These are phyloP conservation scores for Deroplatys truncata DNA, from an alignment of 2,888 invertebrate genomes.

Conservation along the genomic window DNA sequence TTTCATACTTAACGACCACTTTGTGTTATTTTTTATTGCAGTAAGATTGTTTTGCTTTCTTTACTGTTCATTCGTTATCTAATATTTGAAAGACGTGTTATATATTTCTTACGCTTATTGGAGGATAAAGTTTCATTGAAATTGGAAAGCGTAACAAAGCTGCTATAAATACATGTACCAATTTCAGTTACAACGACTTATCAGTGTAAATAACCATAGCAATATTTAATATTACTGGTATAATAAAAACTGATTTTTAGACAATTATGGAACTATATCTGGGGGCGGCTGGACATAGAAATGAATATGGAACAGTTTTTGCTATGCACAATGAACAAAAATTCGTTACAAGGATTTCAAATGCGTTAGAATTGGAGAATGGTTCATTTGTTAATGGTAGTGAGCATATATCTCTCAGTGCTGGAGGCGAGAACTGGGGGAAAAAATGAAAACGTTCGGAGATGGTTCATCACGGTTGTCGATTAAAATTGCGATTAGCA, in stretches of 20 bases:
- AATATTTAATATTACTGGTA: neutral
- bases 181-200: too few relatives aligned
- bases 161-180: too few relatives aligned
- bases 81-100: too few relatives aligned
- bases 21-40: too few relatives aligned
- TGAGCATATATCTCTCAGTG: neutral
- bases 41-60: too few relatives aligned
- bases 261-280: neutral
- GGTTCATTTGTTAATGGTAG: neutral
- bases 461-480: neutral
- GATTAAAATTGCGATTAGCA: conserved; percentile 2
- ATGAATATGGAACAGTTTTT: neutral
- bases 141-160: too few relatives aligned
- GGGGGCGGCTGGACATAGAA: neutral
- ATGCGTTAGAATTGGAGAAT: neutral
- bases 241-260: neutral
- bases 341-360: neutral
- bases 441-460: neutral
- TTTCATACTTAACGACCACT: too few relatives aligned
- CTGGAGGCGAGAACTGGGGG: neutral
- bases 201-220: neutral
- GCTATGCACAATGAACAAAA: neutral
- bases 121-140: too few relatives aligned
- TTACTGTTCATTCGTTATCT: too few relatives aligned
- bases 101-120: too few relatives aligned